phyloP scores from a whole-genome alignment of 1,140 invertebrate genomes.

The Protaetia brevitarsis region DNA sequence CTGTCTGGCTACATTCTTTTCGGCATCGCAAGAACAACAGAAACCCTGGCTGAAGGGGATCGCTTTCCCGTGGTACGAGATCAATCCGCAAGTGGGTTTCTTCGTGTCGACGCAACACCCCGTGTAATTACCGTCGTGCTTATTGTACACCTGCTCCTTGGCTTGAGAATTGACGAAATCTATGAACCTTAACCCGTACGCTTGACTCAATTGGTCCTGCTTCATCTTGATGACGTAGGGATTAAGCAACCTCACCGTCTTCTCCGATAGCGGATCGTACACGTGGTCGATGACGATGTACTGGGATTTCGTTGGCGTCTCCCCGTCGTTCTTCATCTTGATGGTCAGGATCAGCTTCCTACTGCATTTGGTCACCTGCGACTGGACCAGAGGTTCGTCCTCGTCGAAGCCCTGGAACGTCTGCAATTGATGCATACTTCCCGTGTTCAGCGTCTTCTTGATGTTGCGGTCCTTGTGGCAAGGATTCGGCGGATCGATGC shows the following conservation, averaged over 20 bases:
- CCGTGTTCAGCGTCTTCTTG: constrained; percentile 19
- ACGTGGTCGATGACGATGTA: constrained; percentile 52
- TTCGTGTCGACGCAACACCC: constrained; percentile 45
- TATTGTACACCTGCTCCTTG: constrained; percentile 50
- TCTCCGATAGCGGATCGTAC: constrained; percentile 45
- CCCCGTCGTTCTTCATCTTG: constrained; percentile 39
- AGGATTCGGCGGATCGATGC: constrained; percentile 24
- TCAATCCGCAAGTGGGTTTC: constrained; percentile 48
- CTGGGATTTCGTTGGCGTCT: constrained; percentile 45
- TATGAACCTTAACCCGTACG: constrained; percentile 47
- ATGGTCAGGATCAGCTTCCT: constrained; percentile 43
- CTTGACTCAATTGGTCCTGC: constrained; percentile 48
- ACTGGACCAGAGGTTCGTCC: constrained; percentile 31
- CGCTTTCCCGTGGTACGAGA: constrained; percentile 43
- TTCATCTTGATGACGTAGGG: constrained; percentile 51
- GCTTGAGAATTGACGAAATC: constrained; percentile 50
- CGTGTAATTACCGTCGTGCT: constrained; percentile 45
- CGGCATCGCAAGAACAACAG: constrained; percentile 51
- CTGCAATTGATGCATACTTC: constrained; percentile 24
- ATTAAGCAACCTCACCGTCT: constrained; percentile 47
- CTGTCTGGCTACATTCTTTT: constrained; percentile 39
- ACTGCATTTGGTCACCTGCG: constrained; percentile 37
- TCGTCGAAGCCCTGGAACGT: constrained; percentile 33
- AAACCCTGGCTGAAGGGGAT: constrained; percentile 52
- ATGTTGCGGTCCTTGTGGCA: constrained; percentile 22